Evolutionary conservation across 2,888 invertebrate genomes (phyloP).

Genomic region (Dolichopus griseipennis): DNA sequence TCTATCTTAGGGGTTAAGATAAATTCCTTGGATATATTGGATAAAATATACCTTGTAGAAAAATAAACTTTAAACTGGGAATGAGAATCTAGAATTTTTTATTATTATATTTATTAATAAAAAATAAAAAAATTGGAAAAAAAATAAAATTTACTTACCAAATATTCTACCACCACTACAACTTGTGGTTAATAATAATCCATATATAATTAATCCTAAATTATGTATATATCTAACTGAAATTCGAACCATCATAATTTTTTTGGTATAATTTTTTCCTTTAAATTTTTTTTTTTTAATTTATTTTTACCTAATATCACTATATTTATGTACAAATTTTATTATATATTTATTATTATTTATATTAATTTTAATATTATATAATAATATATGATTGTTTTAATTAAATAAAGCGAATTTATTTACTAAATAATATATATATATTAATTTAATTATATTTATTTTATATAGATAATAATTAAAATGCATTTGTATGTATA

Average conservation of each 20-base stretch:
- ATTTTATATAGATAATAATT: too few species aligned
- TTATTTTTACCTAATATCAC: not conserved
- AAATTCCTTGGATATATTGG: too few species aligned
- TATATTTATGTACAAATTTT: not conserved
- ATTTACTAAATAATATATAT: too few species aligned
- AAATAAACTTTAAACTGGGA: too few species aligned
- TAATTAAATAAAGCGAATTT: not conserved
- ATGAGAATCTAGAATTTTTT: too few species aligned
- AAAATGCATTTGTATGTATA: too few species aligned
- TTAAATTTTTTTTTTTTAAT: not conserved
- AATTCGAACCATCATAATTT: slow-evolving; percentile 39
- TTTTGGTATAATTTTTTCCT: too few species aligned
- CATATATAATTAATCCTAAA: slow-evolving; percentile 42
- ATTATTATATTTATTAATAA: too few species aligned
- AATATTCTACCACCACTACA: slow-evolving; percentile 39
- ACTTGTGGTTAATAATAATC: slow-evolving; percentile 37
- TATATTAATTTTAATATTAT: not conserved
- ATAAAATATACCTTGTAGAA: too few species aligned
- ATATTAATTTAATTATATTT: too few species aligned
- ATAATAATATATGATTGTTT: slow-evolving; percentile 2
- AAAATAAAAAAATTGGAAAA: too few species aligned
- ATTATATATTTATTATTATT: not conserved
- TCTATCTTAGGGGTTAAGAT: too few species aligned
- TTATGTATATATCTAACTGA: slow-evolving; percentile 40
- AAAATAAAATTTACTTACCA: slow-evolving; percentile 32